A percentile compares a stretch with the other conserved stretches of the same genome.
Conservation (phyloP, 2,113 vertebrate genomes). For the Lasiurus cinereus region DNA sequence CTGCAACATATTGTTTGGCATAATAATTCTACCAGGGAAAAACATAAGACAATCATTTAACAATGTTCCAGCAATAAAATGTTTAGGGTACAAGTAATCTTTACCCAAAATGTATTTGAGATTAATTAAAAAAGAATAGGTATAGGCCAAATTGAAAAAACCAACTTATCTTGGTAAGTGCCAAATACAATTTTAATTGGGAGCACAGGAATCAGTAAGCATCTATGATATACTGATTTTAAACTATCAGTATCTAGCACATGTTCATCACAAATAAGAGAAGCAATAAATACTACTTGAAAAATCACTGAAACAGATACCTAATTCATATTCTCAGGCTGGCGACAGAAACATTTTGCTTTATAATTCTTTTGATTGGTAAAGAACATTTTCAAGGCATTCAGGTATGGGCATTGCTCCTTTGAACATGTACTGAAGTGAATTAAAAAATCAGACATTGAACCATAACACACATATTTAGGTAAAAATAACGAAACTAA, state of each 20-base stretch:
- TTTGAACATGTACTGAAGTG: conserved; percentile 9
- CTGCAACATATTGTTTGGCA: conserved; percentile 19
- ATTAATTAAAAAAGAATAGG: conserved; percentile 37
- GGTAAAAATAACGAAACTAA: conserved; percentile 47
- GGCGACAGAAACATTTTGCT: conserved; percentile 25
- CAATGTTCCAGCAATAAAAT: conserved; percentile 17
- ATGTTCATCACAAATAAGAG: conserved; percentile 10
- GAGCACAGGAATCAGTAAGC: not conserved
- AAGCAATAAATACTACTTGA: not conserved
- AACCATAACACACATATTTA: not conserved
- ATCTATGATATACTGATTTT: not conserved
- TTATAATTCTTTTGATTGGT: not conserved
- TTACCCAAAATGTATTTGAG: conserved; percentile 11
- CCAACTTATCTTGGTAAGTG: not conserved
- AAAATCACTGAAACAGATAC: conserved; percentile 51
- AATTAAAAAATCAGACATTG: conserved; percentile 30
- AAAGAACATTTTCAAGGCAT: conserved; percentile 33
- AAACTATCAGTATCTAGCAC: not conserved
- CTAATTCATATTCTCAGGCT: not conserved
- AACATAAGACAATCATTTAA: conserved; percentile 45
- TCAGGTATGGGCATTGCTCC: not conserved
- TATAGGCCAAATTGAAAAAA: conserved; percentile 13
- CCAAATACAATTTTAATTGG: conserved; percentile 39
- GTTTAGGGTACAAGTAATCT: conserved; percentile 20
- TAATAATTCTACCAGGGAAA: conserved; percentile 26